Evolutionary conservation across 2,113 vertebrate species (phyloP).

Genomic region (Pyrgilauda ruficollis): DNA sequence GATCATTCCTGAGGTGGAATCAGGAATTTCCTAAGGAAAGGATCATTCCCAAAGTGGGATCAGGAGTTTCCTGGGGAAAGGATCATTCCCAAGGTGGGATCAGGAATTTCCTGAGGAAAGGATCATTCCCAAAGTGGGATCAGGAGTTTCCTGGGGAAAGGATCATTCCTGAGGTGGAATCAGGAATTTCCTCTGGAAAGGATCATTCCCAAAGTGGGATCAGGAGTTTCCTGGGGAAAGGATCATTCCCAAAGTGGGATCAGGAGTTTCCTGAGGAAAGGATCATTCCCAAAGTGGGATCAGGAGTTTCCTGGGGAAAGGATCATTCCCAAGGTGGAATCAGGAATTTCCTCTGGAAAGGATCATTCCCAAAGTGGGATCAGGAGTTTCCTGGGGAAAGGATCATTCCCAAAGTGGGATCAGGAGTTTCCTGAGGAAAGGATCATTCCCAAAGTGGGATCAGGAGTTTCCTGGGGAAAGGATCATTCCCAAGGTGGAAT

Average conservation of each 20-base stretch:
- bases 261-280: not conserved
- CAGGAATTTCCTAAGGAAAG: not conserved
- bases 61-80: not conserved
- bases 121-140: not conserved
- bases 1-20: not conserved
- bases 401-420: not conserved
- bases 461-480: not conserved
- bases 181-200: not conserved
- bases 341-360: not conserved
- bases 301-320: not conserved
- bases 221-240: not conserved
- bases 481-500: not conserved
- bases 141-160: not conserved
- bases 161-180: not conserved
- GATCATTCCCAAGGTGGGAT: not conserved
- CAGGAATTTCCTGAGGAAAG: not conserved
- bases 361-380: not conserved
- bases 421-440: not conserved
- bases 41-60: not conserved
- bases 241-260: not conserved
- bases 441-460: not conserved
- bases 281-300: not conserved
- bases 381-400: not conserved
- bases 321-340: not conserved
- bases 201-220: too few species aligned